Base-by-base conservation (phyloP, 2,888 invertebrate genomes). In the Meteorus colon region DNA sequence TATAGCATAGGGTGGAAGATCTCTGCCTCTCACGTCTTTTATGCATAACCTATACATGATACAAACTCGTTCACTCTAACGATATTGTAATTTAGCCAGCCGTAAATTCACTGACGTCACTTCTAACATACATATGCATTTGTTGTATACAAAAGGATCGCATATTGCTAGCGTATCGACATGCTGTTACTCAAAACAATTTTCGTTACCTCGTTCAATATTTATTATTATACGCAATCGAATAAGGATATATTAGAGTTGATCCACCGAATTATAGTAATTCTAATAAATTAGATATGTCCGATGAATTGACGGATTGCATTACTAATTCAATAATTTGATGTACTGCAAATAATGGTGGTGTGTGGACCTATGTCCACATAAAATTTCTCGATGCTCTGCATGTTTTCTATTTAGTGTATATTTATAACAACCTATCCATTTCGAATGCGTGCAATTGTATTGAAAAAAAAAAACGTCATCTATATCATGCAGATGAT, bases 61-160 rank as follows among this genome's bases (percentile, higher is more conserved):
- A 74, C 77, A 69, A 80, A 81, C 74, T 82, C 80, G 82, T 79
- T 81, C 82, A 83, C 82, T 85, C 84, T 84, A 86, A 85, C 85
- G 83, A 86, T 87, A 87, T 87, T 86, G 84, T 86, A 87, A 87
- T 87, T 87, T 73, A 84, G 80, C 81, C 82, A 82, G 86, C 85
- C 86, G 84, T 84, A 84, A 75, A 75, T 73, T 55, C 81, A 69
- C 81, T 82, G 81, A 83, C 83, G 84, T 86, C 82, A 84, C 74
- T 81, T 73, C 66, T 62, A 60, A 74, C 34, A 75, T 75, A 71
- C 71, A 37, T 34, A 60, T 71, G 65, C 34, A 77, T 55, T 19
- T 19, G 8, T 55, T 55, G n/a, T 55, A 19, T 55, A n/a, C 19
- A 59, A 16, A 74, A 65, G 73, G 68, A 85, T 81, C 84, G 2